Evolutionary conservation across 2,888 invertebrate species (phyloP).

Genomic region (Heliconius sara): DNA sequence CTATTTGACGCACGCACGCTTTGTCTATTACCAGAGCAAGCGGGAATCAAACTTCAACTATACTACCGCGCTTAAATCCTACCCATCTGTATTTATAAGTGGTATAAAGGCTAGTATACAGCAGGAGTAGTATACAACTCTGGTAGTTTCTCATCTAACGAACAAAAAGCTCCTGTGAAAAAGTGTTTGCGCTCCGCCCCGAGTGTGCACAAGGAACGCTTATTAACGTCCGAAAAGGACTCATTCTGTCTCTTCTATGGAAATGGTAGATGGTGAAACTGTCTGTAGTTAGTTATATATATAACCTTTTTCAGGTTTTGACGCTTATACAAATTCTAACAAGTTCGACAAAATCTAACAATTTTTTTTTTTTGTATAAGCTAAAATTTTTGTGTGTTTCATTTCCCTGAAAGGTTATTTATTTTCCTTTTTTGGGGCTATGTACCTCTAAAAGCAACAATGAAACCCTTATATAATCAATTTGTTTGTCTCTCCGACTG

Average conservation of each 20-base stretch:
- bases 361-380: too few relatives aligned
- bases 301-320: too few relatives aligned
- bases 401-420: too few relatives aligned
- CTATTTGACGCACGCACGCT: neutral
- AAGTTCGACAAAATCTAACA: too few relatives aligned
- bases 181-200: constrained; percentile 17
- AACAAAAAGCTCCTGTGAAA: constrained; percentile 22
- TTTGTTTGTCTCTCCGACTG: too few relatives aligned
- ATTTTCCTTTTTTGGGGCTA: too few relatives aligned
- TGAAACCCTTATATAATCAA: too few relatives aligned
- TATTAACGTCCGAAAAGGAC: constrained; percentile 18
- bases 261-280: neutral
- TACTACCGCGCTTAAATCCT: too few relatives aligned
- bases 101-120: neutral
- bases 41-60: too few relatives aligned
- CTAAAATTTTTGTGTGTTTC: too few relatives aligned
- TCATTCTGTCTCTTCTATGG: constrained; percentile 18
- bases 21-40: neutral
- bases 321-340: too few relatives aligned
- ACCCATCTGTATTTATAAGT: neutral
- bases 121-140: neutral
- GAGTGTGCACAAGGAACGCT: constrained; percentile 15
- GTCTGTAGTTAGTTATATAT: neutral
- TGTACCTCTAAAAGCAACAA: too few relatives aligned
- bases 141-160: constrained; percentile 14